These are phyloP conservation scores for Otolemur garnettii DNA, from an alignment of 2,113 vertebrate genomes.

Conservation along the genomic window DNA sequence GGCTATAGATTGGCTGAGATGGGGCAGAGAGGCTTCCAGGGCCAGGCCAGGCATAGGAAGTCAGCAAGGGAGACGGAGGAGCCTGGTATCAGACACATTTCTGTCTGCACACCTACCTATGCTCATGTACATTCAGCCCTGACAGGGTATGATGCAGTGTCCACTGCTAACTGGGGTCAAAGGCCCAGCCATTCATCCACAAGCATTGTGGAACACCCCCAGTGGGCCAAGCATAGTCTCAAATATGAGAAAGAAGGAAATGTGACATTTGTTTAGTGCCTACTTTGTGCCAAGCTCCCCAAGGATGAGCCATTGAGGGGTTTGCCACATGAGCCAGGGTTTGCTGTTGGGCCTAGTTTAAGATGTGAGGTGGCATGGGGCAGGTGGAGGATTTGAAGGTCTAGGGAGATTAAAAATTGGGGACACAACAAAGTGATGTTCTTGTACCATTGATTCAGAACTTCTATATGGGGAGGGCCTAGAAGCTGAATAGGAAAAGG, in stretches of 20 bases:
- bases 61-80: neutral
- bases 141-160: accelerated
- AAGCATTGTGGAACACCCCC: neutral
- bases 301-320: neutral
- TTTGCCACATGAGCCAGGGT: neutral
- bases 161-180: neutral
- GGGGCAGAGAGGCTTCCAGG: neutral
- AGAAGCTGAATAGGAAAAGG: neutral
- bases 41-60: neutral
- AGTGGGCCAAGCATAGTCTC: accelerated
- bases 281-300: neutral
- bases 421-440: neutral
- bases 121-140: accelerated
- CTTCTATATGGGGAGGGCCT: neutral
- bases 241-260: neutral
- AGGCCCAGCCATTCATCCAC: accelerated
- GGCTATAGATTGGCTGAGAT: neutral
- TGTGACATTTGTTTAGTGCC: too few relatives aligned
- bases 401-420: neutral
- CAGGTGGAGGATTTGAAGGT: neutral
- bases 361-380: neutral
- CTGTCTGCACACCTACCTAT: accelerated
- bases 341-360: neutral
- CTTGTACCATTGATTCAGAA: neutral
- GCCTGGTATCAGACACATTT: neutral